Evolutionary conservation across 2,797 vertebrate species (phyloP).

Genomic region (Poeciliopsis paucimaculata): DNA sequence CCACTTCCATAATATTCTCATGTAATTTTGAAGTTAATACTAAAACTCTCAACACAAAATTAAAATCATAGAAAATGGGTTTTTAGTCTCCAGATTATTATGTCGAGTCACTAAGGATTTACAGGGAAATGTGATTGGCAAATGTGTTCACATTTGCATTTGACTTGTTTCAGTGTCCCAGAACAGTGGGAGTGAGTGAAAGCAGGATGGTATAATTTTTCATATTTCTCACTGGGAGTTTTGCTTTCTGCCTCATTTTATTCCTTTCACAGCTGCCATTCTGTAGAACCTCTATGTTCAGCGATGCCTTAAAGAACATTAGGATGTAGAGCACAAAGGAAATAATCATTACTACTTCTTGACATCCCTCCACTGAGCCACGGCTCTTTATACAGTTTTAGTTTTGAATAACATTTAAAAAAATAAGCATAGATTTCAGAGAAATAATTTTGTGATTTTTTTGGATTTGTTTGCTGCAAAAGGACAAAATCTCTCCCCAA

Average conservation of each 20-base stretch:
- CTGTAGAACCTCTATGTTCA: conserved; percentile 4
- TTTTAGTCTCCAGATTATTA: background rate
- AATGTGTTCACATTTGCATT: conserved; percentile 2
- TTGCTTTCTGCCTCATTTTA: conserved; percentile 9
- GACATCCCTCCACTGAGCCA: conserved; percentile 23
- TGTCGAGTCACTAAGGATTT: conserved; percentile 4
- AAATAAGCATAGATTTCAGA: background rate
- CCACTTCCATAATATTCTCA: background rate
- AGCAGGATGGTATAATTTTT: conserved; percentile 18
- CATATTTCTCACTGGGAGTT: conserved; percentile 33
- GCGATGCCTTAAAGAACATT: conserved; percentile 12
- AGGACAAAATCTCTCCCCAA: background rate
- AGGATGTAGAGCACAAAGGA: conserved; percentile 9
- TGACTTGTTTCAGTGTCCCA: background rate
- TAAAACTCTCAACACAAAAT: background rate
- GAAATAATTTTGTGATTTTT: background rate
- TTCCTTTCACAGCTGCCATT: conserved; percentile 11
- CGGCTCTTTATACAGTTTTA: conserved; percentile 29
- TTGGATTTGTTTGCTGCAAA: background rate
- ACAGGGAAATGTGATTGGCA: background rate
- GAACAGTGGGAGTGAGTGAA: conserved; percentile 23
- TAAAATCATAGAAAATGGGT: background rate
- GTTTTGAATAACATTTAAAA: conserved; percentile 20
- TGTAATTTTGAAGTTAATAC: background rate
- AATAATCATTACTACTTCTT: conserved; percentile 30